A percentile compares a stretch with the other conserved stretches of the same genome.
phyloP scores from a whole-genome alignment of 37 sponge, comb jelly and placozoan species.

The Amphimedon queenslandica region DNA sequence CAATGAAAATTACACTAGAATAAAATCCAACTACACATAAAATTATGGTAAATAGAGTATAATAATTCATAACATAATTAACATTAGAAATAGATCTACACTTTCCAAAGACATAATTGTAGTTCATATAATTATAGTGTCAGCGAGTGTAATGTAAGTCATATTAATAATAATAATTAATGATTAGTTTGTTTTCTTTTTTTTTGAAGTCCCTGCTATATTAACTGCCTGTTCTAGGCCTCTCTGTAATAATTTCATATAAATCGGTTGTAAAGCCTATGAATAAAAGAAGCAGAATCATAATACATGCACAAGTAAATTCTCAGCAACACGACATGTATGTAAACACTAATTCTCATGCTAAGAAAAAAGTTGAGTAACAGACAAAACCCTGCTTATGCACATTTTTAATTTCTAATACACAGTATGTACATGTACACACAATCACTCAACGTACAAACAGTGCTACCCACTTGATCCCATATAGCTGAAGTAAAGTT shows the following conservation, averaged over 20 bases:
- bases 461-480: conserved; percentile 86
- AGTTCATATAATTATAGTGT: background rate
- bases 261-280: conserved; percentile 60
- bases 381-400: background rate
- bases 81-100: background rate
- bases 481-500: conserved; percentile 66
- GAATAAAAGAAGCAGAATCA: background rate
- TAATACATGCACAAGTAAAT: background rate
- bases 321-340: too few relatives aligned
- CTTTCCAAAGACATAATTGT: too few relatives aligned
- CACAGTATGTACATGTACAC: background rate
- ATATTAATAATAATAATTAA: too few relatives aligned
- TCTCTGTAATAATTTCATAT: conserved; percentile 22
- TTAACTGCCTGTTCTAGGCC: conserved; percentile 68
- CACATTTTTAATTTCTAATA: conserved; percentile 1
- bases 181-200: background rate
- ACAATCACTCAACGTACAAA: background rate
- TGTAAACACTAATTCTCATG: background rate
- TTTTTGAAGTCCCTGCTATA: background rate
- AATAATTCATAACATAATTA: background rate
- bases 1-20: too few relatives aligned
- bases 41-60: background rate
- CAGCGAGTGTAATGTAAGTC: too few relatives aligned
- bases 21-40: too few relatives aligned
- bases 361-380: background rate